Evolutionary conservation across 2,797 vertebrate species (phyloP), one percentile per base, ranked within the genome.

Genomic region (Thunnus albacares): DNA sequence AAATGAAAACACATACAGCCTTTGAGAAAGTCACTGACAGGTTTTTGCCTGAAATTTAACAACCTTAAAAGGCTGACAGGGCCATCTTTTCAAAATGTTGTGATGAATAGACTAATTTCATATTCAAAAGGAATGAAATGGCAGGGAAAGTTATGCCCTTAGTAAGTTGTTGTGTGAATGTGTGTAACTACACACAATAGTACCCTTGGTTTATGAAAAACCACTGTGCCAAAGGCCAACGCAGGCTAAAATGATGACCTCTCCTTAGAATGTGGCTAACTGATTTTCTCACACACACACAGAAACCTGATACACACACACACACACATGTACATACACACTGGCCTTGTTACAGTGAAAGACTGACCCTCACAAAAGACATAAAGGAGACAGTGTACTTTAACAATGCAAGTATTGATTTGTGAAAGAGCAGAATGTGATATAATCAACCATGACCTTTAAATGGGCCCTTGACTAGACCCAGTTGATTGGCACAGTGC

Each of bases 401-500:
- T 49, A 84, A 93, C 90, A 94, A 90, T 88, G 70, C 66, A 75
- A 78, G 79, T 85, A 94, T 90, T 94, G 92, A 92, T 89, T 83
- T 82, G 58, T 74, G 74, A 91, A 89, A 83, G 82, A 76, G 78
- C 82, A 69, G 67, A 91, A 89, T 87, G 88, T 87, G 65, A 91
- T 87, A 84, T 79, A 88, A 92, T 87, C 82, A 86, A 92, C 87
- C 86, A 55, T 86, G 88, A 91, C 89, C 85, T 94, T 92, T 93
- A 90, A 93, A 86, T 13, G 20, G 70, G 81, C 83, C 84, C 84
- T 86, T 56, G 66, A 91, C 88, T 71, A 49, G 75, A 86, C 58
- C 47, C 6, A 3, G 74, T 91, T 68, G 26, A 89, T 90, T 71
- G 75, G 75, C 79, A 81, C 53, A 43, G 59, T 35, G 70, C 60